A percentile compares a stretch with the other conserved stretches of the same genome.
phyloP scores from a whole-genome alignment of 2,888 invertebrate species.

The Drosophila pullipes region DNA sequence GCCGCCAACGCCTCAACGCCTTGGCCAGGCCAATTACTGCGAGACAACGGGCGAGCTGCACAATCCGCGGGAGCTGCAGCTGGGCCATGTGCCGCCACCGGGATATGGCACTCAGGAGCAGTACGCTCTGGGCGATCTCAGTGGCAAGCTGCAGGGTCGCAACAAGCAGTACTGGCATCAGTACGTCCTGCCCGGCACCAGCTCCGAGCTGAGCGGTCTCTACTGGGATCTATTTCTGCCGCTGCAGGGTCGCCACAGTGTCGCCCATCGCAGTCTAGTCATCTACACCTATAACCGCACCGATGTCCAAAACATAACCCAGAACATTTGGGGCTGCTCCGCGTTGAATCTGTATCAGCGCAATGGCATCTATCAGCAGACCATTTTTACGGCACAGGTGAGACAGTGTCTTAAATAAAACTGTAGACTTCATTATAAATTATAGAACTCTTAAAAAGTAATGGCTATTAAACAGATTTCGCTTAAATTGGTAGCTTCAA shows the following conservation, averaged over 20 bases:
- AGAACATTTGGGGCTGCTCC: conserved; percentile 87
- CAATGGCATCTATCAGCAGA: conserved; percentile 89
- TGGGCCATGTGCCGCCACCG: conserved; percentile 88
- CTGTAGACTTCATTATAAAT: neutral
- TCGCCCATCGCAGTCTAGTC: conserved; percentile 91
- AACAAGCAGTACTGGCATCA: conserved; percentile 90
- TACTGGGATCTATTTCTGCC: conserved; percentile 95
- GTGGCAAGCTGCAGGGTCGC: conserved; percentile 92
- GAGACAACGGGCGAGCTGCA: conserved; percentile 90
- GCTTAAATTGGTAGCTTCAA: neutral
- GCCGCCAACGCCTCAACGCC: conserved; percentile 88
- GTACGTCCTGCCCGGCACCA: conserved; percentile 89
- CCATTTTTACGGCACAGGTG: conserved; percentile 92
- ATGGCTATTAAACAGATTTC: too few species aligned
- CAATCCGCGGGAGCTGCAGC: conserved; percentile 89
- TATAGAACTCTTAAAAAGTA: neutral
- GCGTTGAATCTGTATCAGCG: conserved; percentile 88
- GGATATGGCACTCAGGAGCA: conserved; percentile 92
- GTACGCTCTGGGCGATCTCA: conserved; percentile 95
- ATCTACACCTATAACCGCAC: conserved; percentile 81
- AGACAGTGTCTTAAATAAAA: neutral
- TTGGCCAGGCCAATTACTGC: conserved; percentile 87
- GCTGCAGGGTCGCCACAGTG: conserved; percentile 91
- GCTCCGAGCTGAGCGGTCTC: conserved; percentile 90
- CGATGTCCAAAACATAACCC: conserved; percentile 78